Evolutionary conservation across 2,113 vertebrate genomes (phyloP).

Genomic region (Zosterops japonicus): DNA sequence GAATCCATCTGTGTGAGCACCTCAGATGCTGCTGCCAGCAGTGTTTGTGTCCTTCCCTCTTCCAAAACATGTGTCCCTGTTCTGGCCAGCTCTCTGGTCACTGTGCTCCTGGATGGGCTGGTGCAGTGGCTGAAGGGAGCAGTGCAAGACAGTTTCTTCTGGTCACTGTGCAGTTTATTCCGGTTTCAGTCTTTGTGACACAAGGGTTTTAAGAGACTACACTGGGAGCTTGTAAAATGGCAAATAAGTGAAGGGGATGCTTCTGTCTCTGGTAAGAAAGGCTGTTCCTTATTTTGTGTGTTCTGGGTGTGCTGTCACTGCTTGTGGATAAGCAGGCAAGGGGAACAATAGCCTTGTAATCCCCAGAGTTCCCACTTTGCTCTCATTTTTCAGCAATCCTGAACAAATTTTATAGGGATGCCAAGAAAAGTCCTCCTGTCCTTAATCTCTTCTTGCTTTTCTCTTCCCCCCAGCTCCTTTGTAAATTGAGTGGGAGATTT

Average conservation of each 20-base stretch:
- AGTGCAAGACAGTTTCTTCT: not conserved
- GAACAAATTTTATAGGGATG: not conserved
- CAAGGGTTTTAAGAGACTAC: accelerated
- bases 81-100: accelerated
- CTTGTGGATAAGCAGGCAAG: not conserved
- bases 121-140: not conserved
- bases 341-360: not conserved
- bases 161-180: not conserved
- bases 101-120: accelerated
- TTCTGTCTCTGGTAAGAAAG: accelerated
- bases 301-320: not conserved
- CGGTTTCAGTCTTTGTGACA: not conserved
- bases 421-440: not conserved
- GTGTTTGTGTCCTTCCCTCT: not conserved
- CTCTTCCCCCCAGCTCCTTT: not conserved
- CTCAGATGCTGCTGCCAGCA: not conserved
- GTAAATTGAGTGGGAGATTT: not conserved
- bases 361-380: not conserved
- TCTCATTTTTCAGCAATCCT: accelerated
- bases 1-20: not conserved
- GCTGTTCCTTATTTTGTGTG: not conserved
- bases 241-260: not conserved
- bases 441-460: not conserved
- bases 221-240: not conserved
- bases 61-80: accelerated